Evolutionary conservation across 2,113 vertebrate genomes (phyloP).

Genomic region (Ailurus styani): DNA sequence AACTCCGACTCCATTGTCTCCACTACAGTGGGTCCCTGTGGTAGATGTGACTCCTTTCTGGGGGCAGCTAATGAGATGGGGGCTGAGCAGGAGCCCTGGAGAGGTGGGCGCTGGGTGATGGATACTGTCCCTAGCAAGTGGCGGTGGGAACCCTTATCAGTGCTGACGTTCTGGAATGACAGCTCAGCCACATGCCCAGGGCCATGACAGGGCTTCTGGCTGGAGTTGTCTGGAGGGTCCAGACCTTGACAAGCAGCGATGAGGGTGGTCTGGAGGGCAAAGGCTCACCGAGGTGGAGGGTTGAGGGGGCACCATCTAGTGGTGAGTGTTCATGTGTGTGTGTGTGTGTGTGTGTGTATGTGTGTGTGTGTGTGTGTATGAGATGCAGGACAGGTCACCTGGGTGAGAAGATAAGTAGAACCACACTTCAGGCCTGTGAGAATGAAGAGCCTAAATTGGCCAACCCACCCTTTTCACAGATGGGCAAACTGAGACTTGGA

Average conservation of each 20-base stretch:
- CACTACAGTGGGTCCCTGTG: too few relatives aligned
- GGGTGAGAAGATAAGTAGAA: background rate
- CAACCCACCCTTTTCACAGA: background rate
- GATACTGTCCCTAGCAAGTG: background rate
- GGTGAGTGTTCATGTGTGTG: background rate
- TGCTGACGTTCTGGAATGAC: background rate
- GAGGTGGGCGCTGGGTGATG: background rate
- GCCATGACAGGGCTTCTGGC: background rate
- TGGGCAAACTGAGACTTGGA: background rate
- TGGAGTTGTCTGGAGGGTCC: background rate
- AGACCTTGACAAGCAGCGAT: background rate
- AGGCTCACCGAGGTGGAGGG: background rate
- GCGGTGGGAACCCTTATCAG: background rate
- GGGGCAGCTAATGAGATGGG: background rate
- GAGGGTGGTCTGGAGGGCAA: background rate
- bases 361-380: background rate
- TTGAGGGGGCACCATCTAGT: background rate
- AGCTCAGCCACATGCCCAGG: too few relatives aligned
- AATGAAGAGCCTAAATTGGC: background rate
- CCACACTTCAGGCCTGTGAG: background rate
- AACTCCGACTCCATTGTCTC: fast-evolving
- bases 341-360: background rate
- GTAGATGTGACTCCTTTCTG: background rate
- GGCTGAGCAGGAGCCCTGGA: background rate
- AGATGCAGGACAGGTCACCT: background rate